Evolutionary conservation across 2,888 invertebrate genomes (phyloP).

Genomic region (Empis livida): DNA sequence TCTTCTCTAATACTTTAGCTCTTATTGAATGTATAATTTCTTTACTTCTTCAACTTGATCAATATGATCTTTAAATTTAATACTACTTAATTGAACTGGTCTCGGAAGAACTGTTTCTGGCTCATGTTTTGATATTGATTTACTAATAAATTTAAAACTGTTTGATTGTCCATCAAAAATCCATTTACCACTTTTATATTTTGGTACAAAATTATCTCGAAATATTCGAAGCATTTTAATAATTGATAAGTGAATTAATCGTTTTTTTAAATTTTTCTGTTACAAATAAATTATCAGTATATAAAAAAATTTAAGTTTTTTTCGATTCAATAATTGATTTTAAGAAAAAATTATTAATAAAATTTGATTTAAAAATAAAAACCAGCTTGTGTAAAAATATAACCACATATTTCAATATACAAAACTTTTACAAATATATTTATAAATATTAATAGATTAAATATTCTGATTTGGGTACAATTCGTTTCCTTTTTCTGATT

Average conservation of each 20-base stretch:
- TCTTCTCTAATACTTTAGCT: background rate
- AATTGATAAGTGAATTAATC: background rate
- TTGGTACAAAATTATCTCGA: slow-evolving; percentile 20
- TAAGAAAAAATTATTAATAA: no score
- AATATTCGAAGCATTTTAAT: slow-evolving; percentile 23
- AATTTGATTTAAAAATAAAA: no score
- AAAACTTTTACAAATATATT: no score
- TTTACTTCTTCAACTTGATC: slow-evolving; percentile 26
- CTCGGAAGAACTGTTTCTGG: slow-evolving; percentile 9
- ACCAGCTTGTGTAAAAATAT: no score
- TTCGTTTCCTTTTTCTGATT: no score
- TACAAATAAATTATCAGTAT: no score
- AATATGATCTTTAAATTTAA: slow-evolving; percentile 21
- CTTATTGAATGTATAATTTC: background rate
- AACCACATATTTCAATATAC: no score
- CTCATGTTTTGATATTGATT: background rate
- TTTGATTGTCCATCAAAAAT: slow-evolving; percentile 21
- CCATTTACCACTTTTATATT: slow-evolving; percentile 27
- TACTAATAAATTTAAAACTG: slow-evolving; percentile 16
- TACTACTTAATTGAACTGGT: slow-evolving; percentile 16
- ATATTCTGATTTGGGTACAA: no score
- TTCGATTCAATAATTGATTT: no score
- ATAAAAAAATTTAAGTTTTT: no score
- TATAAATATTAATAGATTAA: no score
- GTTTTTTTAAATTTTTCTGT: no score